These are phyloP conservation scores for Steatornis caripensis DNA, from an alignment of 2,113 vertebrate genomes.

Conservation along the genomic window DNA sequence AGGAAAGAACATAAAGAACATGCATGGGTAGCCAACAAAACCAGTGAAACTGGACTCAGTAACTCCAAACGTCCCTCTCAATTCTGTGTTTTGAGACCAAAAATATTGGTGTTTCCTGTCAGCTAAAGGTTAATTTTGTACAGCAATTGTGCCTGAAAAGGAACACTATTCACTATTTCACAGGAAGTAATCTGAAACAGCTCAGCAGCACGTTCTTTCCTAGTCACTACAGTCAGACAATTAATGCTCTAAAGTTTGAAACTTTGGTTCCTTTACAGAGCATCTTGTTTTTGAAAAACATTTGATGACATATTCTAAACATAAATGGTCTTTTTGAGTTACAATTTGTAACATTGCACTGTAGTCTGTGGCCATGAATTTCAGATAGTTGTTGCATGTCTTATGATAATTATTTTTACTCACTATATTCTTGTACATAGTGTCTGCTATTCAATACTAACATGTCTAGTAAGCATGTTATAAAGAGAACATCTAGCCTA, in stretches of 20 bases:
- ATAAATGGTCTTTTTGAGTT: not conserved
- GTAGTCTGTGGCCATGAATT: not conserved
- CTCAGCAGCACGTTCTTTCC: not conserved
- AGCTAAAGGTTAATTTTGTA: not conserved
- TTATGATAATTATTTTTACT: not conserved
- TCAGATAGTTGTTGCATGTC: not conserved
- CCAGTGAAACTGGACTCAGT: not conserved
- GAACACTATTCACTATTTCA: not conserved
- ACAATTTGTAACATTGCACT: not conserved
- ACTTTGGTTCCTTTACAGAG: not conserved
- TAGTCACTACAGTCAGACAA: not conserved
- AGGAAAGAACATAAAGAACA: not conserved
- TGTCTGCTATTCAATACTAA: not conserved
- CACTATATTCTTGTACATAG: not conserved
- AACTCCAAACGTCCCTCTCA: not conserved
- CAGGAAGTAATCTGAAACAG: not conserved
- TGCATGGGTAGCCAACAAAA: not conserved
- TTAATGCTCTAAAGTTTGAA: not conserved
- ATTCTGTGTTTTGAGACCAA: not conserved
- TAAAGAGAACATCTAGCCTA: not conserved
- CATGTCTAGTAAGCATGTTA: not conserved
- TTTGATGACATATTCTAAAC: not conserved
- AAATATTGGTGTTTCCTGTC: not conserved
- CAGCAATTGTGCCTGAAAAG: not conserved
- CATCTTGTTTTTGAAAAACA: not conserved